phyloP scores from a whole-genome alignment of 2,797 vertebrate genomes.

The Bradypodion ventrale region DNA sequence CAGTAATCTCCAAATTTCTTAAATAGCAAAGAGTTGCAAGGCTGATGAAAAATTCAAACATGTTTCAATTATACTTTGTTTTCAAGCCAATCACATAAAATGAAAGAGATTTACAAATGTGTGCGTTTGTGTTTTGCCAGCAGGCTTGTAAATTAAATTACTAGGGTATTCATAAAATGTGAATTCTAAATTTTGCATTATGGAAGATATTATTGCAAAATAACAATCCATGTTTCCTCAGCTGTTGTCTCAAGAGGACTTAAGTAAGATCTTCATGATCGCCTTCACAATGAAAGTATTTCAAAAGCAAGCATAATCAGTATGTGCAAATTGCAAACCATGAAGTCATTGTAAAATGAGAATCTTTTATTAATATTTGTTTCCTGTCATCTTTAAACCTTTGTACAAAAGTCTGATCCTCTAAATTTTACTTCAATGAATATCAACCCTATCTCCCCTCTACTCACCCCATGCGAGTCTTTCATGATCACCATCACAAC shows the following conservation, averaged over 20 bases:
- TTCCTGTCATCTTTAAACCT: slow-evolving; percentile 69
- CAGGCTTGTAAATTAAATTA: slow-evolving; percentile 29
- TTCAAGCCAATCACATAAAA: slow-evolving; percentile 46
- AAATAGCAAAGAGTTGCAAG: slow-evolving; percentile 48
- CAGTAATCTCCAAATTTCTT: slow-evolving; percentile 44
- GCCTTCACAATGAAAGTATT: slow-evolving; percentile 25
- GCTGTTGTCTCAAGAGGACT: slow-evolving; percentile 14
- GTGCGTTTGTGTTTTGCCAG: slow-evolving; percentile 17
- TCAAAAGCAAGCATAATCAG: slow-evolving; percentile 45
- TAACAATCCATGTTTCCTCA: slow-evolving; percentile 33
- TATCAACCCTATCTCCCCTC: slow-evolving; percentile 21
- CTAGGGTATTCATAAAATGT: slow-evolving; percentile 16
- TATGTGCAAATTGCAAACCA: slow-evolving; percentile 67
- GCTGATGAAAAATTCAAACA: slow-evolving; percentile 42
- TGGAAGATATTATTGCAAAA: neutral
- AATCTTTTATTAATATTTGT: slow-evolving; percentile 77
- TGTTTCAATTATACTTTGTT: slow-evolving; percentile 46
- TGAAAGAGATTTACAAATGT: slow-evolving; percentile 44
- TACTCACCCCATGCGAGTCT: slow-evolving; percentile 46
- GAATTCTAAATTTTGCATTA: slow-evolving; percentile 31
- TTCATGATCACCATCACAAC: slow-evolving; percentile 65
- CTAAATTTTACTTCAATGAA: slow-evolving; percentile 58
- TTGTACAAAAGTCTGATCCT: slow-evolving; percentile 72
- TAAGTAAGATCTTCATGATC: slow-evolving; percentile 9
- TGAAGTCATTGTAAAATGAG: slow-evolving; percentile 76